Percentiles rank a stretch among this genome's conserved stretches.
Evolutionary conservation across 1,140 invertebrate genomes (phyloP).

Genomic region (Drosophila varians): DNA sequence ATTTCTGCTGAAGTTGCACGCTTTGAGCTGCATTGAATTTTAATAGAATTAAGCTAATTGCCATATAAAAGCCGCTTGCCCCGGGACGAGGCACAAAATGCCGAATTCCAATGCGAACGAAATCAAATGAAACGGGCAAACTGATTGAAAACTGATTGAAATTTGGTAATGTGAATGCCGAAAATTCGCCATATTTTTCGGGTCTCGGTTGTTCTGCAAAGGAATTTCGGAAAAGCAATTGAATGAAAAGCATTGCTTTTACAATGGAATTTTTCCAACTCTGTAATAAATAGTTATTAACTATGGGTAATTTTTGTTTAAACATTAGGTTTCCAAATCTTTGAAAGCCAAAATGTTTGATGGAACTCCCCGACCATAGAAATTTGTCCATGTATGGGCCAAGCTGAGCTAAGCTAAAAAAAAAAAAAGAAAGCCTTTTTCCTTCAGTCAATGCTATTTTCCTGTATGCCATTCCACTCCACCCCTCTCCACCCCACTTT

Average conservation of each 20-base stretch:
- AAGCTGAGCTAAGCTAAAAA: conserved; percentile 42
- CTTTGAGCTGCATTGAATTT: conserved; percentile 48
- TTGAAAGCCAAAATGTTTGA: neutral
- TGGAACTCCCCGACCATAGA: conserved; percentile 15
- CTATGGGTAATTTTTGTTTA: neutral
- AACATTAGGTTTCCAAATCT: too few species aligned
- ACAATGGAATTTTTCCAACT: neutral
- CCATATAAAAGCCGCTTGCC: conserved; percentile 53
- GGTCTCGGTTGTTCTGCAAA: conserved; percentile 12
- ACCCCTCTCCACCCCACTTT: neutral
- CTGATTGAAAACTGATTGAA: conserved; percentile 65
- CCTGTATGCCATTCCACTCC: neutral
- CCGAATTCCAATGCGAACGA: conserved; percentile 13
- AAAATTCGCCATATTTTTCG: conserved; percentile 31
- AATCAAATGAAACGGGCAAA: conserved; percentile 41
- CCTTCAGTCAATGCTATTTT: conserved; percentile 24
- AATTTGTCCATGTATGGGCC: conserved; percentile 15
- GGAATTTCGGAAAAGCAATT: neutral
- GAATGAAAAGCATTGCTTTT: neutral
- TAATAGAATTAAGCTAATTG: conserved; percentile 78
- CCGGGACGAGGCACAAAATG: neutral
- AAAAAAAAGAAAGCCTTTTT: conserved; percentile 14
- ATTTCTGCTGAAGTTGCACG: conserved; percentile 15
- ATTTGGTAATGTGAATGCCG: conserved; percentile 46
- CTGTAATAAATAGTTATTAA: too few species aligned